Conservation (phyloP, 2,888 invertebrate genomes). For the Hemithea aestivaria region DNA sequence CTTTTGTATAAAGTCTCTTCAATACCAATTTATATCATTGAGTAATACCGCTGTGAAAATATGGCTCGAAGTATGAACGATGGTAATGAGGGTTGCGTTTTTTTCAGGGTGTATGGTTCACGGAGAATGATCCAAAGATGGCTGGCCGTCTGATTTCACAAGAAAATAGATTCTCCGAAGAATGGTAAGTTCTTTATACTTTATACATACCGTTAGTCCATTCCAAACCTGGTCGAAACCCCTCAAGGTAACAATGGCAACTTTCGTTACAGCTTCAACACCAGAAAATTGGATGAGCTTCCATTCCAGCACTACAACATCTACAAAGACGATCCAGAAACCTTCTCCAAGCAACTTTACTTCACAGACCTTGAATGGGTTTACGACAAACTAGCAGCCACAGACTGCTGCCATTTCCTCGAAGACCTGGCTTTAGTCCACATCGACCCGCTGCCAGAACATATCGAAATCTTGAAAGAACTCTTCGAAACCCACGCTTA, state of each 20-base stretch:
- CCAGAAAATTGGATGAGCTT: slow-evolving; percentile 88
- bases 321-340: slow-evolving; percentile 67
- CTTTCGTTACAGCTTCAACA: slow-evolving; percentile 85
- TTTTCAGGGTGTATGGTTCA: slow-evolving; percentile 79
- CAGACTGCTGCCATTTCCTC: slow-evolving; percentile 86
- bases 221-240: too few relatives aligned
- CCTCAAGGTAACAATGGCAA: too few relatives aligned
- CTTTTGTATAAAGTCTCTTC: too few relatives aligned
- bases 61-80: too few relatives aligned
- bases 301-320: slow-evolving; percentile 87
- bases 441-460: slow-evolving; percentile 66
- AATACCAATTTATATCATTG: too few relatives aligned
- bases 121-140: slow-evolving; percentile 76
- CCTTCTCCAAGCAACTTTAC: slow-evolving; percentile 83
- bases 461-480: slow-evolving; percentile 81
- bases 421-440: slow-evolving; percentile 84
- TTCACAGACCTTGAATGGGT: slow-evolving; percentile 89
- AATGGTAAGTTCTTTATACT: slow-evolving; percentile 56
- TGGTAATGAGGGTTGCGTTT: too few relatives aligned
- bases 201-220: too few relatives aligned
- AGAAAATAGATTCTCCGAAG: slow-evolving; percentile 74
- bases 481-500: slow-evolving; percentile 85
- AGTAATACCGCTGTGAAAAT: too few relatives aligned
- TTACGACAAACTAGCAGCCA: slow-evolving; percentile 87
- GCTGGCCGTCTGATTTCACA: slow-evolving; percentile 79